Percentiles rank a stretch among this genome's conserved stretches.
Conservation (phyloP, 1,140 invertebrate genomes). For the Spodoptera frugiperda region DNA sequence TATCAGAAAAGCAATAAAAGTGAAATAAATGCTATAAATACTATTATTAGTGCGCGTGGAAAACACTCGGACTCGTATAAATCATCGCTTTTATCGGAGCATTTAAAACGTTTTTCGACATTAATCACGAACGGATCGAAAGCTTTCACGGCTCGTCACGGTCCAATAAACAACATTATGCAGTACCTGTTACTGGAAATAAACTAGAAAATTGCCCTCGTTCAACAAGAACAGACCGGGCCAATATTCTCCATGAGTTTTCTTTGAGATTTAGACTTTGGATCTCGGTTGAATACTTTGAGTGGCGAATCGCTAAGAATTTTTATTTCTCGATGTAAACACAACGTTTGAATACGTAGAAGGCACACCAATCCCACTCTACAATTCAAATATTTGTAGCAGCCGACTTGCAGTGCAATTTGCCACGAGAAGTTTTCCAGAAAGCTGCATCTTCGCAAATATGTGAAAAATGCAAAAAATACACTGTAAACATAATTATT, state of each 20-base stretch:
- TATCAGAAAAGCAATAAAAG: conserved; percentile 34
- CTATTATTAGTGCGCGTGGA: conserved; percentile 16
- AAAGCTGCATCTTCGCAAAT: conserved; percentile 61
- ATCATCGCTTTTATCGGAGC: conserved; percentile 55
- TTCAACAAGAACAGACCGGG: conserved; percentile 30
- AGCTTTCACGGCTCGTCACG: conserved; percentile 60
- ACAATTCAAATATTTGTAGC: conserved; percentile 83
- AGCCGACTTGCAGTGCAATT: conserved; percentile 78
- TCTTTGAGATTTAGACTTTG: conserved; percentile 34
- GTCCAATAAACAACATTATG: conserved; percentile 60
- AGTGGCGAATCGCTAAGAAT: conserved; percentile 63
- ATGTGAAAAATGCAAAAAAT: conserved; percentile 53
- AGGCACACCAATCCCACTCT: conserved; percentile 82
- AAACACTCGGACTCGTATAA: conserved; percentile 40
- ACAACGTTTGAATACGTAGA: conserved; percentile 74
- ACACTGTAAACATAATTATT: conserved; percentile 52
- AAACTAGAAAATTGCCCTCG: conserved; percentile 58
- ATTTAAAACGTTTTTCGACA: conserved; percentile 58
- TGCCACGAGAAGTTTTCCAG: conserved; percentile 69
- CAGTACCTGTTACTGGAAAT: conserved; percentile 50
- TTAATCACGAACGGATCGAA: conserved; percentile 59
- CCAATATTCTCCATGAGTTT: conserved; percentile 26
- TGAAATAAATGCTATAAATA: conserved; percentile 37
- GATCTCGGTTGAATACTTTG: conserved; percentile 28
- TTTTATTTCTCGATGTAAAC: conserved; percentile 81